Evolutionary conservation across 2,888 invertebrate species (phyloP).

Genomic region (Trachelus stipa): DNA sequence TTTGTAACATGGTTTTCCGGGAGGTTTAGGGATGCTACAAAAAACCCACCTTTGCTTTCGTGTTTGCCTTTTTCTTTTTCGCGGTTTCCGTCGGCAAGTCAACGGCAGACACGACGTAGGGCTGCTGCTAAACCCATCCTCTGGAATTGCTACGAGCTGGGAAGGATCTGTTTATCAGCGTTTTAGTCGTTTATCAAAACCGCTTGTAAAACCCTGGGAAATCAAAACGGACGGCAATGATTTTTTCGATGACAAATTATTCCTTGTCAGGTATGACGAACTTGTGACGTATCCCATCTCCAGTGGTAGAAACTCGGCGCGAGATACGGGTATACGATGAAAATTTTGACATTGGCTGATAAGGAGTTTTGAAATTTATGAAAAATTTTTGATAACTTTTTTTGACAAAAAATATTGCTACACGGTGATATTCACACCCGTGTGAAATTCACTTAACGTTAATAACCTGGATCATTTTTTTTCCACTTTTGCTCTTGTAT

Average conservation of each 20-base stretch:
- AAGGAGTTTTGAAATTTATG: background rate
- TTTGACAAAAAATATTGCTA: too few species aligned
- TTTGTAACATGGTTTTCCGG: conserved; percentile 48
- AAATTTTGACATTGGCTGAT: background rate
- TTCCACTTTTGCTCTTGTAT: conserved; percentile 11
- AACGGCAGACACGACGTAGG: background rate
- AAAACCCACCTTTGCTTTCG: background rate
- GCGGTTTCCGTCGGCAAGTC: background rate
- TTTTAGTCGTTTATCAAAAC: conserved; percentile 22
- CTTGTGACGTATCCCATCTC: background rate
- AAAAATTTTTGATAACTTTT: too few species aligned
- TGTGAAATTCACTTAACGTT: background rate
- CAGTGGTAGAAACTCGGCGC: accelerated
- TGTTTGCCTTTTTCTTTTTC: background rate
- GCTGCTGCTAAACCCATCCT: background rate
- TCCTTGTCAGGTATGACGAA: background rate
- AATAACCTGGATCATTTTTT: background rate
- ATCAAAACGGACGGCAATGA: conserved; percentile 4
- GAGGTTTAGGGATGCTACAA: conserved; percentile 17
- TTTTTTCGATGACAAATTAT: background rate
- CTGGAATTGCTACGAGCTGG: background rate
- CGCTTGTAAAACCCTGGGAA: conserved; percentile 10
- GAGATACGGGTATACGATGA: background rate
- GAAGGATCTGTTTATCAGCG: conserved; percentile 35
- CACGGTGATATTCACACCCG: too few species aligned